Percentiles rank a stretch among this genome's conserved stretches.
phyloP scores from a whole-genome alignment of 2,113 vertebrate genomes.

The Etheostoma cragini region DNA sequence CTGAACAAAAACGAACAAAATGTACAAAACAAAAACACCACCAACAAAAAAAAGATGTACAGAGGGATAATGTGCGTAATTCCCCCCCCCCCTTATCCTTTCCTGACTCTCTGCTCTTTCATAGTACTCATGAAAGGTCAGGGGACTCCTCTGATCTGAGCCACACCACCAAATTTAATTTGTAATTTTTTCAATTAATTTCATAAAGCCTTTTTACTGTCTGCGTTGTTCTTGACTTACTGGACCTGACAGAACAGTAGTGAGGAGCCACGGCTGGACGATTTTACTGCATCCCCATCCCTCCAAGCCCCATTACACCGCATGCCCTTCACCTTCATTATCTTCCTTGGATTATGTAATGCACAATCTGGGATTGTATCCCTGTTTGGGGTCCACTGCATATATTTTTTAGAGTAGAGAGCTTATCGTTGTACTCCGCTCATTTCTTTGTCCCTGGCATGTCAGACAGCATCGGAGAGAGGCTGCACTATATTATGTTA shows the following conservation, averaged over 20 bases:
- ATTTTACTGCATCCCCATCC: slow-evolving; percentile 25
- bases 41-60: no score
- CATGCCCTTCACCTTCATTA: slow-evolving; percentile 39
- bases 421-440: slow-evolving; percentile 63
- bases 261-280: background rate
- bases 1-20: no score
- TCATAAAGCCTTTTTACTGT: no score
- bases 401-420: slow-evolving; percentile 62
- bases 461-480: slow-evolving; percentile 47
- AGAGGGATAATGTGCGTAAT: no score
- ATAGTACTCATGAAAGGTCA: no score
- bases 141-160: no score
- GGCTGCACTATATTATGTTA: background rate
- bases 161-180: no score
- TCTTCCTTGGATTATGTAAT: slow-evolving; percentile 62
- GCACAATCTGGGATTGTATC: slow-evolving; percentile 69
- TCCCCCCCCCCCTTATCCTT: no score
- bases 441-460: slow-evolving; percentile 53
- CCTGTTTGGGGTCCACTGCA: slow-evolving; percentile 54
- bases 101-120: no score
- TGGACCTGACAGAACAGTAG: slow-evolving; percentile 7
- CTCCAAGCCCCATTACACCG: background rate
- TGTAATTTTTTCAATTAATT: no score
- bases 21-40: no score
- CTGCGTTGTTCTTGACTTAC: no score